Evolutionary conservation across 2,113 vertebrate species (phyloP).

Genomic region (Suricata suricatta): DNA sequence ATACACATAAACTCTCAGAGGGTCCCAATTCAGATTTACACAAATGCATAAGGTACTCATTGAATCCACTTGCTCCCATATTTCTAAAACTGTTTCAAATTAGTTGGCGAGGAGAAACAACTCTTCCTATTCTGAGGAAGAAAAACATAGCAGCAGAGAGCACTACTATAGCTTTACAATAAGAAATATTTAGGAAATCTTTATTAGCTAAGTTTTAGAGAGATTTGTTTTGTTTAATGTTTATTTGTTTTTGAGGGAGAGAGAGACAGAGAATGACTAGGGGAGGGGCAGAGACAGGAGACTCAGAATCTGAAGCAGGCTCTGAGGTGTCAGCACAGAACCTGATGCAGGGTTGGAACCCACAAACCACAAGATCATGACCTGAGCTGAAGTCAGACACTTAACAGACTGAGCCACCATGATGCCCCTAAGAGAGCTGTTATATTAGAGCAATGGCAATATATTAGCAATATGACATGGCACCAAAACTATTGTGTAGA

Average conservation of each 20-base stretch:
- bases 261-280: too few species aligned
- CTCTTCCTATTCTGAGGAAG: background rate
- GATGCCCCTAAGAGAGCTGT: background rate
- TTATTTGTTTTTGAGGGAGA: too few species aligned
- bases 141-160: background rate
- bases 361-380: too few species aligned
- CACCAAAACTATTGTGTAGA: background rate
- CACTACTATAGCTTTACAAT: background rate
- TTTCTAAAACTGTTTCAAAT: slow-evolving; percentile 17
- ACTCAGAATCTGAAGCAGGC: too few species aligned
- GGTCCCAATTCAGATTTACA: background rate
- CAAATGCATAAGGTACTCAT: background rate
- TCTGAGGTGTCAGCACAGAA: too few species aligned
- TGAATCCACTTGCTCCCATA: background rate
- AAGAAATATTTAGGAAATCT: background rate
- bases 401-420: too few species aligned
- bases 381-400: too few species aligned
- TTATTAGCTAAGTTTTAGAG: background rate
- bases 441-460: background rate
- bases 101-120: background rate
- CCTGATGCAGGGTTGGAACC: too few species aligned
- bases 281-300: too few species aligned
- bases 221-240: too few species aligned
- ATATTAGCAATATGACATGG: background rate
- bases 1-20: background rate